A percentile compares a stretch with the other conserved stretches of the same genome.
phyloP scores from a whole-genome alignment of 2,888 invertebrate genomes.

The Agriopis marginaria region DNA sequence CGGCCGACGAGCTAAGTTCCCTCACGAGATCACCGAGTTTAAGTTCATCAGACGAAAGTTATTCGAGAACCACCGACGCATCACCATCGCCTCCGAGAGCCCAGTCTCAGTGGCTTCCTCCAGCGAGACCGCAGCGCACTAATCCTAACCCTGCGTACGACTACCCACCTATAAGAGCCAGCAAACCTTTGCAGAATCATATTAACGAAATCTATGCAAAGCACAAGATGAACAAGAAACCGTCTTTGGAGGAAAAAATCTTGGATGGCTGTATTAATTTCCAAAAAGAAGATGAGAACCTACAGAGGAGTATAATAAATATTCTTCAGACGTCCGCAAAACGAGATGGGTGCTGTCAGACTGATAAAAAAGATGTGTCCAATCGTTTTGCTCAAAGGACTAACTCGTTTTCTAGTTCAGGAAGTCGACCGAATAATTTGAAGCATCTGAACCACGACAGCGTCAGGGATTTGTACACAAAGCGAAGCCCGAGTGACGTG shows the following conservation, averaged over 20 bases:
- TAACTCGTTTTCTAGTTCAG: constrained; percentile 84
- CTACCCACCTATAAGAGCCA: constrained; percentile 86
- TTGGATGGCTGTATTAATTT: constrained; percentile 71
- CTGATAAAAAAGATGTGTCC: constrained; percentile 88
- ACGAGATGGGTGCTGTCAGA: constrained; percentile 88
- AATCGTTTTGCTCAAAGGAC: constrained; percentile 72
- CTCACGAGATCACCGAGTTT: constrained; percentile 93
- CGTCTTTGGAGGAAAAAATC: constrained; percentile 76
- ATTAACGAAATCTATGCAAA: constrained; percentile 77
- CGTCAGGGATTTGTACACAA: constrained; percentile 77
- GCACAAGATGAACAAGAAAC: constrained; percentile 74
- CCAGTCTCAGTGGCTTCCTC: constrained; percentile 79
- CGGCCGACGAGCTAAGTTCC: constrained; percentile 93
- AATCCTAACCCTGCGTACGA: constrained; percentile 85
- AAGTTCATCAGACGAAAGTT: constrained; percentile 94
- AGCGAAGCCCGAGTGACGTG: constrained; percentile 81
- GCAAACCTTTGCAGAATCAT: constrained; percentile 70
- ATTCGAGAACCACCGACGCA: constrained; percentile 92
- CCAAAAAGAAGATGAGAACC: constrained; percentile 80
- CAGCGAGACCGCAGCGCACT: constrained; percentile 76
- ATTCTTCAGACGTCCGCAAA: constrained; percentile 86
- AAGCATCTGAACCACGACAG: constrained; percentile 83
- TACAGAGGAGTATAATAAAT: constrained; percentile 81
- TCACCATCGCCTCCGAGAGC: constrained; percentile 87
- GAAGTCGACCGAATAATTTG: constrained; percentile 82